Evolutionary conservation across 2,113 vertebrate genomes (phyloP).

Genomic region (Silurus glanis): DNA sequence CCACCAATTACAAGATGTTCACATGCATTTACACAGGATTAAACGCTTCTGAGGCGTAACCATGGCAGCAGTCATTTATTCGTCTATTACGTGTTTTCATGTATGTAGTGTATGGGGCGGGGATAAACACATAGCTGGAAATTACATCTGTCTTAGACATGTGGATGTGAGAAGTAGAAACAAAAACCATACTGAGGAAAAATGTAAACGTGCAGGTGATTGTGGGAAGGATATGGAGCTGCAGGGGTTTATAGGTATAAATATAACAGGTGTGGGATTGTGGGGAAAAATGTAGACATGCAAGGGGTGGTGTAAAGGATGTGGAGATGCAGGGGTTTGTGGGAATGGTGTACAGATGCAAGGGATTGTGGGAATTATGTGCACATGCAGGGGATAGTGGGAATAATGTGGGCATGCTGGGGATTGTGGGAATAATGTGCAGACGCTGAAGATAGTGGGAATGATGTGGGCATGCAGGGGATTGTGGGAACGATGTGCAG

Average conservation of each 20-base stretch:
- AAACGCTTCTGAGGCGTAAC: not conserved
- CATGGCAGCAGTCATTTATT: not conserved
- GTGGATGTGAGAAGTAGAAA: not conserved
- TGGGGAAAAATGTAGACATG: not conserved
- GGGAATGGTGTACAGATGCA: no score
- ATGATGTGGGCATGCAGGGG: not conserved
- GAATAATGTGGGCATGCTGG: no score
- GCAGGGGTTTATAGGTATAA: not conserved
- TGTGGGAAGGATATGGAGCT: not conserved
- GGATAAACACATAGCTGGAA: not conserved
- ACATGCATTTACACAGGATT: not conserved
- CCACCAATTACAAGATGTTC: not conserved
- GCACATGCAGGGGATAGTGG: not conserved
- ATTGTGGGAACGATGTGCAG: not conserved
- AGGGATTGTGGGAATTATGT: not conserved
- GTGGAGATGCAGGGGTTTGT: not conserved
- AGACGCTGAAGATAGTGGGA: not conserved
- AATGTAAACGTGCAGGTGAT: not conserved
- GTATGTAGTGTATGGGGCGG: not conserved
- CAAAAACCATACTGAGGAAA: not conserved
- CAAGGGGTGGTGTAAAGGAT: not conserved
- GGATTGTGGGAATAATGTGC: not conserved
- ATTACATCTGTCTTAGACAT: not conserved
- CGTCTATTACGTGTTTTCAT: not conserved
- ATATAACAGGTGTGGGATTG: not conserved